These are phyloP conservation scores for Dolichotis patagonum DNA, from an alignment of 2,113 vertebrate species.

Conservation along the genomic window DNA sequence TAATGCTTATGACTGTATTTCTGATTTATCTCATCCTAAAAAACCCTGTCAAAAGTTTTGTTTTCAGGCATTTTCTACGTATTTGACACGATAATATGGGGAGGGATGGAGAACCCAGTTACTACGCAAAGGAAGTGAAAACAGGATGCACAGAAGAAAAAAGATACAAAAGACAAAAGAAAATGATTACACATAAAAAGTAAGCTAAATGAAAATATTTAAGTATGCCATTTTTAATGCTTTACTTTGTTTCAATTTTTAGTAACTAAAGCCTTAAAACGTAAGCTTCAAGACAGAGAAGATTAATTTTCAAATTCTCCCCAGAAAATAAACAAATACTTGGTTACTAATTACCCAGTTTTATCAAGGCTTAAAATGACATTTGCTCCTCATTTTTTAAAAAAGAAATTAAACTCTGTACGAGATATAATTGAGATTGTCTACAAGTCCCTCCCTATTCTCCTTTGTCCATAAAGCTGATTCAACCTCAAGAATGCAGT, in stretches of 20 bases:
- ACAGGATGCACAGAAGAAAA: constrained; percentile 37
- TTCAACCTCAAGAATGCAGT: background rate
- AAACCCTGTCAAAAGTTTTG: constrained; percentile 66
- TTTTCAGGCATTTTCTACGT: constrained; percentile 58
- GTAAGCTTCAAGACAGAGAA: constrained; percentile 13
- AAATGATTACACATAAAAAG: constrained; percentile 56
- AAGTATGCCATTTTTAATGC: constrained; percentile 56
- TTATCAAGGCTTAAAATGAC: constrained; percentile 38
- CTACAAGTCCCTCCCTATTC: background rate
- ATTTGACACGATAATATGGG: constrained; percentile 33
- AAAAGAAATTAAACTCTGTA: constrained; percentile 25
- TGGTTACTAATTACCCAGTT: background rate
- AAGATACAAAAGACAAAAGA: constrained; percentile 58
- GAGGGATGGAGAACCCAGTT: constrained; percentile 34
- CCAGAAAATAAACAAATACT: constrained; percentile 40
- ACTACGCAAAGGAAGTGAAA: constrained; percentile 65
- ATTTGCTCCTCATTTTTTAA: constrained; percentile 19
- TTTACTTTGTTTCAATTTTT: constrained; percentile 43
- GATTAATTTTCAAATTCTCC: constrained; percentile 40
- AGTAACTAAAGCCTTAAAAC: constrained; percentile 45
- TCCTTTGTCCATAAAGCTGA: background rate
- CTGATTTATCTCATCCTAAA: constrained; percentile 51
- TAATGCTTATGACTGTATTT: constrained; percentile 11
- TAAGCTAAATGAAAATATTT: constrained; percentile 13
- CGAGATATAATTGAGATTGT: background rate